phyloP scores from a whole-genome alignment of 2,888 invertebrate species.

The Melinaea marsaeus region DNA sequence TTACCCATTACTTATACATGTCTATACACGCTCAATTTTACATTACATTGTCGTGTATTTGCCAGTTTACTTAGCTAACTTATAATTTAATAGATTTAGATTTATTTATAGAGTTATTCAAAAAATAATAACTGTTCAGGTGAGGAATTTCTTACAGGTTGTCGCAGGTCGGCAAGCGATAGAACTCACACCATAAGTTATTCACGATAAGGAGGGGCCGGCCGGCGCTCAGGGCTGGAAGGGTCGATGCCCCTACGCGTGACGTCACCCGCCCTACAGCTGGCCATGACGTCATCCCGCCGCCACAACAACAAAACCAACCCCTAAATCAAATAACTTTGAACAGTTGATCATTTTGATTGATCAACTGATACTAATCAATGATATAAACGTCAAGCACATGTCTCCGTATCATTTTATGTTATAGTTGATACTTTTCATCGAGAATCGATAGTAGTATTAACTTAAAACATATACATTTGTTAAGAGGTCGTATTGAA shows the following conservation, averaged over 20 bases:
- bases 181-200: slow-evolving; percentile 60
- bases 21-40: slow-evolving; percentile 24
- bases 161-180: slow-evolving; percentile 64
- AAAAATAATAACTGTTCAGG: slow-evolving; percentile 34
- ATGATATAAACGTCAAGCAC: slow-evolving; percentile 54
- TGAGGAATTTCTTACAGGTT: slow-evolving; percentile 42
- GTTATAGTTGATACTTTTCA: no score
- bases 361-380: slow-evolving; percentile 51
- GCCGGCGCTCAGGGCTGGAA: slow-evolving; percentile 52
- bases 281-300: slow-evolving; percentile 68
- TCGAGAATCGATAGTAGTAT: no score
- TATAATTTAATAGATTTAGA: no score
- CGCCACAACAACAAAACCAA: slow-evolving; percentile 55
- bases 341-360: slow-evolving; percentile 18
- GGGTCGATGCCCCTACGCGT: slow-evolving; percentile 65
- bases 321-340: slow-evolving; percentile 49
- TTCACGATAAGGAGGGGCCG: slow-evolving; percentile 60
- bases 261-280: slow-evolving; percentile 76
- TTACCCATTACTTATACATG: slow-evolving; percentile 7
- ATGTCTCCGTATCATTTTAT: slow-evolving; percentile 44
- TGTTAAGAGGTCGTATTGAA: no score
- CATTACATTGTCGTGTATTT: no score
- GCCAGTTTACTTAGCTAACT: no score
- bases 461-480: no score
- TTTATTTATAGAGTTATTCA: no score